These are phyloP conservation scores for Patella ulyssiponensis DNA, from an alignment of 2,888 invertebrate genomes.

Conservation along the genomic window DNA sequence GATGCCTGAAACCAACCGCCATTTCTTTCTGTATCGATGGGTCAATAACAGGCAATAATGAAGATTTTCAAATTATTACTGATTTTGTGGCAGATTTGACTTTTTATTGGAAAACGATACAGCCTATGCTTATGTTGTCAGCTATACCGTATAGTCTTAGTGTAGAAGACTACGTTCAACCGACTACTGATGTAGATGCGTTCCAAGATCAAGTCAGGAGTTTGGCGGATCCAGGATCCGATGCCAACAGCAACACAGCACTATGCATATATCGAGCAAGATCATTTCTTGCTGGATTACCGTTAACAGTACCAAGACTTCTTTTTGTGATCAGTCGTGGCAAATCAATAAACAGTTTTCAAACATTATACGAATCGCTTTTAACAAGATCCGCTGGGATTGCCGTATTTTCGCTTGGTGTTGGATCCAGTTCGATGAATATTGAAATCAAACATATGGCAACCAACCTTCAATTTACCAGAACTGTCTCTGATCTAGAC, in stretches of 20 bases:
- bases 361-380: constrained; percentile 1
- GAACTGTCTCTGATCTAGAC: background rate
- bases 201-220: background rate
- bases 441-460: background rate
- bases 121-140: background rate
- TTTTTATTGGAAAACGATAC: background rate
- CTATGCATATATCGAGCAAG: background rate
- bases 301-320: background rate
- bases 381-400: background rate
- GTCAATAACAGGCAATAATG: background rate
- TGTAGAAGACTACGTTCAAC: background rate
- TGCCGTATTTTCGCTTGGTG: background rate
- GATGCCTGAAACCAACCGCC: background rate
- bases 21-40: background rate
- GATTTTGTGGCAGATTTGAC: background rate
- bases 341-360: background rate
- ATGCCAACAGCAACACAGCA: background rate
- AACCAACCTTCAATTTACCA: background rate
- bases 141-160: background rate
- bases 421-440: background rate
- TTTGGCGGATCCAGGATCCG: constrained; percentile 1
- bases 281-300: background rate
- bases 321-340: constrained; percentile 3
- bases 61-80: background rate
- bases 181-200: background rate